These are phyloP conservation scores for Alauda arvensis DNA, from an alignment of 2,797 vertebrate genomes.

Conservation along the genomic window DNA sequence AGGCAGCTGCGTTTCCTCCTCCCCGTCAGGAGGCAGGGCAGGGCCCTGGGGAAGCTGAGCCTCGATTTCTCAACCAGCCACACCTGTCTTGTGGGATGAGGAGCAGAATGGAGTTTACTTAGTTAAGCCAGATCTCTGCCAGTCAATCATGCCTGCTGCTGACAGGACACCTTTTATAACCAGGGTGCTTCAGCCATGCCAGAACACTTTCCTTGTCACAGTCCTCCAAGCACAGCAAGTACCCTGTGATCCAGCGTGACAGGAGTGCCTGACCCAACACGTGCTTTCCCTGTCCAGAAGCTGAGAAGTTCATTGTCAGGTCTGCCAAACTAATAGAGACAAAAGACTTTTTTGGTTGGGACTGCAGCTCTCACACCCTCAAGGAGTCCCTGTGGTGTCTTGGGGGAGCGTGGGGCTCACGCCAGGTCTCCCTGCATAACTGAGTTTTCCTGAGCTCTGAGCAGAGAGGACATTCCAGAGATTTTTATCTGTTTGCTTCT, in stretches of 20 bases:
- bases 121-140: not conserved
- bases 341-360: not conserved
- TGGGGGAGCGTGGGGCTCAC: fast-evolving
- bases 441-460: not conserved
- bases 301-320: not conserved
- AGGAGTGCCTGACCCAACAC: not conserved
- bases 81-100: not conserved
- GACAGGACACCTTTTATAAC: not conserved
- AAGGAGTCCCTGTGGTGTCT: not conserved
- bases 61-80: not conserved
- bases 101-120: not conserved
- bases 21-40: not conserved
- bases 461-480: not conserved
- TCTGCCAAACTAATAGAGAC: not conserved
- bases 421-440: not conserved
- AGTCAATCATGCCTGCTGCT: not conserved
- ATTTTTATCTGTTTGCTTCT: not conserved
- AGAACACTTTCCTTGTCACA: not conserved
- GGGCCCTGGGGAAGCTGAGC: not conserved
- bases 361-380: not conserved
- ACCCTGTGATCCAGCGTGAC: not conserved
- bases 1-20: not conserved
- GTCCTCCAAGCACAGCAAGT: not conserved
- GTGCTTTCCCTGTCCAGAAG: not conserved
- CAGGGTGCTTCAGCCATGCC: not conserved